phyloP scores from a whole-genome alignment of 2,113 vertebrate species.

The Lonchura striata region DNA sequence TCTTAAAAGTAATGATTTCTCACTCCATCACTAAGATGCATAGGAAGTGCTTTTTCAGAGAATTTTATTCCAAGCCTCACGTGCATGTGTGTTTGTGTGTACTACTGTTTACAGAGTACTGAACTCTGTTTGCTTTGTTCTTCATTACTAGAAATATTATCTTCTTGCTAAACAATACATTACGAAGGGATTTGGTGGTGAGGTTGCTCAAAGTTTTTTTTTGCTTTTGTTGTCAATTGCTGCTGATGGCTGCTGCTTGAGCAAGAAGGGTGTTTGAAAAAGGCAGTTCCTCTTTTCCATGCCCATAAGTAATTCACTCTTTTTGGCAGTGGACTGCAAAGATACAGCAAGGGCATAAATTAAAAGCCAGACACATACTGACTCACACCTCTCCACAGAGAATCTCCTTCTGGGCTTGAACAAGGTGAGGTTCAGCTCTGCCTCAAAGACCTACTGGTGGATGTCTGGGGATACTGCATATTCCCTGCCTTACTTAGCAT shows the following conservation, averaged over 20 bases:
- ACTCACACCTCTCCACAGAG: background rate
- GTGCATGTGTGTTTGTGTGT: background rate
- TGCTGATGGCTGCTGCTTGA: background rate
- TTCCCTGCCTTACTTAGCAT: background rate
- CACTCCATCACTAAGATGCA: background rate
- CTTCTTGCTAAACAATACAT: conserved; percentile 12
- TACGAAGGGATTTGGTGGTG: conserved; percentile 11
- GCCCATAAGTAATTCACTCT: background rate
- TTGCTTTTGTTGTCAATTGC: background rate
- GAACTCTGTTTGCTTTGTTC: conserved; percentile 28
- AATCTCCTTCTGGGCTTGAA: background rate
- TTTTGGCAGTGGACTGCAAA: background rate
- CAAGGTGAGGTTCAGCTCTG: background rate
- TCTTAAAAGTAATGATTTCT: background rate
- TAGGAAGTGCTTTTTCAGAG: background rate
- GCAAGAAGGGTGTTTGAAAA: background rate
- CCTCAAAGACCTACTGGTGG: background rate
- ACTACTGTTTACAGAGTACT: background rate
- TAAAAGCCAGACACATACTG: background rate
- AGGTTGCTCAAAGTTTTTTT: background rate
- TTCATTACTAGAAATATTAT: conserved; percentile 28
- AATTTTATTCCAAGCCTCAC: background rate
- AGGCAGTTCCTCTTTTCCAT: background rate
- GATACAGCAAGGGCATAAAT: background rate
- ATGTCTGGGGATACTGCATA: background rate